Conservation (phyloP, 2,113 vertebrate species). For the Xenopus laevis region DNA sequence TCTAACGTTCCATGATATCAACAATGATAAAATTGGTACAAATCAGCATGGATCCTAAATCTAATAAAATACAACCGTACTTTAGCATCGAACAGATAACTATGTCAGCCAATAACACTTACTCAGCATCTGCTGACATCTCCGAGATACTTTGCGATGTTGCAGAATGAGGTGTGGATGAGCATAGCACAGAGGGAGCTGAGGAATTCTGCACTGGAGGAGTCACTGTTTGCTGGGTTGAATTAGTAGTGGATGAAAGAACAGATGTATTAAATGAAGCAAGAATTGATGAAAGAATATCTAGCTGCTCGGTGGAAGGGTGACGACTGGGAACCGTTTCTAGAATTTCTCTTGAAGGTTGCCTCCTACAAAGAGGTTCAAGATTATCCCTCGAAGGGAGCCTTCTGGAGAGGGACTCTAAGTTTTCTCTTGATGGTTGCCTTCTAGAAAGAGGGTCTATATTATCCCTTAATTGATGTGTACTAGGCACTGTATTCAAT, state of each 20-base stretch:
- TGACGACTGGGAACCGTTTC: slow-evolving; percentile 72
- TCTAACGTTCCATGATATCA: no score
- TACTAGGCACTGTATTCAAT: slow-evolving; percentile 65
- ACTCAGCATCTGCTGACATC: slow-evolving; percentile 94
- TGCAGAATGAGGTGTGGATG: slow-evolving; percentile 79
- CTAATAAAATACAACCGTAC: no score
- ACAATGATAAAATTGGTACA: no score
- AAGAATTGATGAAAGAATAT: slow-evolving; percentile 94
- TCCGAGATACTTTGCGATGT: slow-evolving; percentile 94
- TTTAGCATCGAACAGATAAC: no score
- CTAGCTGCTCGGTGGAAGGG: slow-evolving; percentile 91
- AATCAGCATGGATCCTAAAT: no score
- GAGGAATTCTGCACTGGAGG: slow-evolving; percentile 69
- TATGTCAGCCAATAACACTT: slow-evolving; percentile 61
- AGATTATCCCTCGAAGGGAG: slow-evolving; percentile 71
- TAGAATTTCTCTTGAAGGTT: slow-evolving; percentile 69
- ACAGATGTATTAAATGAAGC: slow-evolving; percentile 89
- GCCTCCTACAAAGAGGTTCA: slow-evolving; percentile 74
- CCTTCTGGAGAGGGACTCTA: slow-evolving; percentile 53
- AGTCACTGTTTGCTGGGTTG: slow-evolving; percentile 65
- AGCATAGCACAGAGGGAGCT: slow-evolving; percentile 69
- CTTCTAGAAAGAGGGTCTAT: slow-evolving; percentile 55
- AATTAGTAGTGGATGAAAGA: slow-evolving; percentile 72
- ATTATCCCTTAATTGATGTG: slow-evolving; percentile 64
- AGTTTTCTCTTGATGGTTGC: slow-evolving; percentile 50